Evolutionary conservation across 2,113 vertebrate genomes (phyloP), one percentile per base, ranked within the genome.

Genomic region (Candoia aspera): DNA sequence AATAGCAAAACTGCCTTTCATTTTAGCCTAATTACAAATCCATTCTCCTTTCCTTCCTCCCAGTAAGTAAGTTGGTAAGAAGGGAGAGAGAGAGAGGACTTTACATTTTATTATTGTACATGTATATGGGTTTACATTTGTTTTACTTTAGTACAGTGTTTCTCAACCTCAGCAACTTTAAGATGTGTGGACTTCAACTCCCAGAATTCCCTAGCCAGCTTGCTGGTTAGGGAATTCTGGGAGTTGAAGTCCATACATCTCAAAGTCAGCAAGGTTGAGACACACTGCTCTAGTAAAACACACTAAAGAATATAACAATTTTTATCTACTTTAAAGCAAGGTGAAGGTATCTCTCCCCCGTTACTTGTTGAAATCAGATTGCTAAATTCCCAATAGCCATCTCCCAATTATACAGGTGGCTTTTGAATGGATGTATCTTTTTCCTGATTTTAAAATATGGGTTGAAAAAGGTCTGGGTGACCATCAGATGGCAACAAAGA

Each of bases 381-480:
- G 95, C 94, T 94, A 94, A 95, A 33, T 85, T 11, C 95, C 94
- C 94, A 95, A 94, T 93, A 95, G 92, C 93, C 96, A 91, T 96
- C 95, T 96, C 93, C 95, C 95, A 95, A 93, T 93, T 96, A 92
- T 95, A 93, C 94, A 96, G 92, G 94, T 94, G 95, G 94, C 93
- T 95, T 94, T 94, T 95, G 96, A 96, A 94, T 94, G 96, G 95
- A 94, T 95, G 95, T 95, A 96, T 95, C 92, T 96, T 96, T 96
- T 97, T 96, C 93, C 94, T 96, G 93, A 94, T 95, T 97, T 96
- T 96, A 95, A 94, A 95, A 94, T 79, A 21, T 79, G 68, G 33
- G 19, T 42, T 42, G 33, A 42, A 79, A 42, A 42, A 42, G 33
- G 37, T 79, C 33, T 8, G 0, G 17, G 1, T 8, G 8, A 79